These are phyloP conservation scores for Erythrocercus mccallii DNA, from an alignment of 2,113 vertebrate genomes.

Conservation along the genomic window DNA sequence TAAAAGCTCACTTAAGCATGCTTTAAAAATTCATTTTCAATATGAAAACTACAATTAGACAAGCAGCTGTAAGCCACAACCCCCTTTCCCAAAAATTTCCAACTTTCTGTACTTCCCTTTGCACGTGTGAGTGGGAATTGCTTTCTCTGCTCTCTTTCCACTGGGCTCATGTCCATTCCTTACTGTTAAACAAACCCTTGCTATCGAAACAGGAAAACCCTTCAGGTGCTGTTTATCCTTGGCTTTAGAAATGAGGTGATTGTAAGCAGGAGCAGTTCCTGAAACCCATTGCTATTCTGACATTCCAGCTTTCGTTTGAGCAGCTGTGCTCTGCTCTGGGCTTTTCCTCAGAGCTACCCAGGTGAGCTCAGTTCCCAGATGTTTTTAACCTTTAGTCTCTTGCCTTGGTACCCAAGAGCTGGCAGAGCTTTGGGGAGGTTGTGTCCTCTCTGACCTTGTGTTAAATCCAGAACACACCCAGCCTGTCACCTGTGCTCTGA, in stretches of 20 bases:
- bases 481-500: background rate
- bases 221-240: background rate
- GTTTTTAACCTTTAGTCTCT: background rate
- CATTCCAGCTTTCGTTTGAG: background rate
- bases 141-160: background rate
- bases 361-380: background rate
- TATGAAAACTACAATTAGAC: background rate
- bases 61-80: background rate
- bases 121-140: background rate
- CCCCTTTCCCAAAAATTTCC: rapidly evolving
- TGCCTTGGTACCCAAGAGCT: background rate
- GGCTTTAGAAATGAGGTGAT: background rate
- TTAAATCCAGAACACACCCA: rapidly evolving
- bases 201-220: background rate
- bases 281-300: background rate
- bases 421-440: background rate
- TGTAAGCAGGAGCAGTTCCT: background rate
- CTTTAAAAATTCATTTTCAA: background rate
- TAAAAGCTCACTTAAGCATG: background rate
- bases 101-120: background rate
- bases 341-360: background rate
- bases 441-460: background rate
- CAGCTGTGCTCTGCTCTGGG: background rate
- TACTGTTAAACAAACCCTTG: background rate
- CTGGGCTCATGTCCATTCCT: background rate